phyloP scores from a whole-genome alignment of 2,113 vertebrate genomes.

The Cavia porcellus region DNA sequence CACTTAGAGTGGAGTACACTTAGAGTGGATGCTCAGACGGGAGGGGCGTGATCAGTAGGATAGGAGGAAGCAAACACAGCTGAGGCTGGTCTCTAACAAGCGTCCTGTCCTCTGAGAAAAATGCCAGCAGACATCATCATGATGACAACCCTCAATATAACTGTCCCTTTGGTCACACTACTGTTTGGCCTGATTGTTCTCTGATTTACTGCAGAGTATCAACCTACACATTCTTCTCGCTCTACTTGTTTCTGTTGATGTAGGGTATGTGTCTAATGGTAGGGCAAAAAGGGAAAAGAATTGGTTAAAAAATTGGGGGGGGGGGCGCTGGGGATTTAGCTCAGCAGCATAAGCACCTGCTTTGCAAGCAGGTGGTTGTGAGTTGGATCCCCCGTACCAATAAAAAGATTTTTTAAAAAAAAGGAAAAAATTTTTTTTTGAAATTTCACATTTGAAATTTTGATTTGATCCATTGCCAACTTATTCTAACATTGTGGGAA shows the following conservation, averaged over 20 bases:
- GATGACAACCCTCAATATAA: neutral
- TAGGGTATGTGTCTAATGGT: neutral
- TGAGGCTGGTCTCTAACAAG: neutral
- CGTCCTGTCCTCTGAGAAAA: neutral
- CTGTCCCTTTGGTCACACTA: neutral
- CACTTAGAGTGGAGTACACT: too few relatives aligned
- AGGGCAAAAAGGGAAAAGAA: constrained; percentile 30
- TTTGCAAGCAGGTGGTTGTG: too few relatives aligned
- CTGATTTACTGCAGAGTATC: neutral
- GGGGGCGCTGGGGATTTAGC: too few relatives aligned
- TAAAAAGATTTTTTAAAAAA: too few relatives aligned
- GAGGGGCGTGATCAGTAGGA: neutral
- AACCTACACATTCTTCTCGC: neutral
- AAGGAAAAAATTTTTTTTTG: too few relatives aligned
- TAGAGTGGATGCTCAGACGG: neutral
- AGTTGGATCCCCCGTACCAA: too few relatives aligned
- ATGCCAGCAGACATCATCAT: neutral
- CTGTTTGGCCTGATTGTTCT: neutral
- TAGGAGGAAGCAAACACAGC: neutral
- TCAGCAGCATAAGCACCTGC: too few relatives aligned
- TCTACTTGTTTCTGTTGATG: constrained; percentile 8
- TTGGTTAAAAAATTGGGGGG: neutral
- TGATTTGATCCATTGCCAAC: neutral
- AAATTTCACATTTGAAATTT: neutral
- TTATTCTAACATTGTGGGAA: neutral